phyloP scores from a whole-genome alignment of 2,113 vertebrate species.

The Triplophysa siluroides region DNA sequence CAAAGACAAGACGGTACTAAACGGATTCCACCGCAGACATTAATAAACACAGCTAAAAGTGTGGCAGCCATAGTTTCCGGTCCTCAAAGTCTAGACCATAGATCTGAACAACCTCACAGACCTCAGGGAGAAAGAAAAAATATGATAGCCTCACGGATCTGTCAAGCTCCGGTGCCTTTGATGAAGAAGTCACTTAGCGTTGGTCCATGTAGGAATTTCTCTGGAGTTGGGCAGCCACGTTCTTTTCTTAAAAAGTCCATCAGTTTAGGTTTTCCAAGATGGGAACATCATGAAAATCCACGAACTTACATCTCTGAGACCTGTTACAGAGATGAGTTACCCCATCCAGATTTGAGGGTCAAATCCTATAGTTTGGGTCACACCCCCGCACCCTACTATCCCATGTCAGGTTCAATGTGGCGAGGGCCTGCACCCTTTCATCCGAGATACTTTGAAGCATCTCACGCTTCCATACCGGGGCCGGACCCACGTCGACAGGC shows the following conservation, averaged over 20 bases:
- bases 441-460: slow-evolving; percentile 56
- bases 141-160: slow-evolving; percentile 70
- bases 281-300: slow-evolving; percentile 73
- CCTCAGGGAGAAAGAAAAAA: slow-evolving; percentile 63
- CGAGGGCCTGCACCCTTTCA: slow-evolving; percentile 62
- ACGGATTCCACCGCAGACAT: slow-evolving; percentile 57
- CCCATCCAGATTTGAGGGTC: slow-evolving; percentile 63
- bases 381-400: slow-evolving; percentile 57
- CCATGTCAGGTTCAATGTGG: slow-evolving; percentile 66
- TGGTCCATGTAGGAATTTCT: slow-evolving; percentile 68
- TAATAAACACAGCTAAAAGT: slow-evolving; percentile 66
- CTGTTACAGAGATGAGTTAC: slow-evolving; percentile 71
- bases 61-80: slow-evolving; percentile 64
- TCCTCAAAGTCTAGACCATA: slow-evolving; percentile 55
- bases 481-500: slow-evolving; percentile 71
- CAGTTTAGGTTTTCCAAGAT: slow-evolving; percentile 74
- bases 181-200: slow-evolving; percentile 76
- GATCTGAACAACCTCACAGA: slow-evolving; percentile 63
- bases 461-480: slow-evolving; percentile 59
- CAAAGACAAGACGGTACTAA: slow-evolving; percentile 57
- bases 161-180: slow-evolving; percentile 70
- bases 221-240: slow-evolving; percentile 62
- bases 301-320: slow-evolving; percentile 70
- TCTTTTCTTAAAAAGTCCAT: slow-evolving; percentile 75
- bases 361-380: slow-evolving; percentile 72